Evolutionary conservation across 2,888 invertebrate species (phyloP).

Genomic region (Gandaritis pyraliata): DNA sequence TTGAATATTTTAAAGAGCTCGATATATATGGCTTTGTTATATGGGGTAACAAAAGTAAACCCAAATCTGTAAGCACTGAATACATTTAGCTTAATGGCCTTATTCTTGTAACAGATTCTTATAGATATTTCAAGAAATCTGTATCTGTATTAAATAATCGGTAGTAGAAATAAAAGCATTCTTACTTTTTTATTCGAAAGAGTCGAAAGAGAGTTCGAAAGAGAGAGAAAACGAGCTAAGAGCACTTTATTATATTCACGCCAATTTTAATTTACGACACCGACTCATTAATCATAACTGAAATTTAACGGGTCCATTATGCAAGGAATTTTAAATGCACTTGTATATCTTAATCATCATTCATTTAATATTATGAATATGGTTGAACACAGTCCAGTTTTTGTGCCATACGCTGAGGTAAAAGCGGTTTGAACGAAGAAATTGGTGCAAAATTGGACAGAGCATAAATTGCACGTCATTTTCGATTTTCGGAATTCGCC

Average conservation of each 20-base stretch:
- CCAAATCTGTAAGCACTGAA: no score
- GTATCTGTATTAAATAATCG: no score
- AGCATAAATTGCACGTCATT: slow-evolving; percentile 70
- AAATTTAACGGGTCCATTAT: slow-evolving; percentile 15
- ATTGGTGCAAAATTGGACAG: slow-evolving; percentile 76
- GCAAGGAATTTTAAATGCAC: slow-evolving; percentile 21
- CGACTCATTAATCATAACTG: slow-evolving; percentile 27
- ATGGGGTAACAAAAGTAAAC: no score
- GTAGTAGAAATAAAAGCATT: no score
- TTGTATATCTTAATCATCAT: slow-evolving; percentile 18
- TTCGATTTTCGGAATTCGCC: slow-evolving; percentile 41
- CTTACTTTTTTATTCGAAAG: not conserved
- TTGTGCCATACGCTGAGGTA: slow-evolving; percentile 36
- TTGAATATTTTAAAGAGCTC: no score
- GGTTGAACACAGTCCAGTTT: slow-evolving; percentile 14
- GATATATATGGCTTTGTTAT: no score
- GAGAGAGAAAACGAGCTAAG: no score
- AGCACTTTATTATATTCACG: slow-evolving; percentile 18
- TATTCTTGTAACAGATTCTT: no score
- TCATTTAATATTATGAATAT: slow-evolving; percentile 15
- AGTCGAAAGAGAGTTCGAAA: no score
- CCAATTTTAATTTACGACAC: slow-evolving; percentile 25
- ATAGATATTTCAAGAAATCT: no score
- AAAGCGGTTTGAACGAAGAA: slow-evolving; percentile 58
- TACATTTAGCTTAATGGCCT: no score